phyloP scores from a whole-genome alignment of 2,888 invertebrate species.

The Tachystola acroxantha region DNA sequence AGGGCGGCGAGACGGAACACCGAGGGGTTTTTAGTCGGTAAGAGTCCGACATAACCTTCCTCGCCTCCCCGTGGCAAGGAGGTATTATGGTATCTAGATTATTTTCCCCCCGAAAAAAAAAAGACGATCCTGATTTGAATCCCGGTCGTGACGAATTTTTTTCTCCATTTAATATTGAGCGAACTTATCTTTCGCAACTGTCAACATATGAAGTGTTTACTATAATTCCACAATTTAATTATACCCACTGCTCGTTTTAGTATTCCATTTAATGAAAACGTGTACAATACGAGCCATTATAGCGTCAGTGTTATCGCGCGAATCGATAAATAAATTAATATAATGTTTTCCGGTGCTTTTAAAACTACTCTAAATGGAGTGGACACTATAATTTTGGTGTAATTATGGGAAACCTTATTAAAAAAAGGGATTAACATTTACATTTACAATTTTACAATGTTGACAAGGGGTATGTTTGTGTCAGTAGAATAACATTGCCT shows the following conservation, averaged over 20 bases:
- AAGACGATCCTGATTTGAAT: too few species aligned
- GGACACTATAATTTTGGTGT: conserved; percentile 1
- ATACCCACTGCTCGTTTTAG: neutral
- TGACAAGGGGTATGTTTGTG: conserved; percentile 2
- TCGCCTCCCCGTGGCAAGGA: too few species aligned
- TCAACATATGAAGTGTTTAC: neutral
- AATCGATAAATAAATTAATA: conserved; percentile 3
- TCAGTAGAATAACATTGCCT: neutral
- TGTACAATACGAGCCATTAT: neutral
- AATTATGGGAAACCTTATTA: conserved; percentile 1
- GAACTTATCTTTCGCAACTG: too few species aligned
- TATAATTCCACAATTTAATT: neutral
- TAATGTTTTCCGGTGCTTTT: neutral
- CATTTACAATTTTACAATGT: too few species aligned
- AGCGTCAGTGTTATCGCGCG: neutral
- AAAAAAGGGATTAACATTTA: conserved; percentile 1
- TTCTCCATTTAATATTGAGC: too few species aligned
- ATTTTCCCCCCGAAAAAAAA: too few species aligned
- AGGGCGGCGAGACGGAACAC: too few species aligned
- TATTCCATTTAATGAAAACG: neutral
- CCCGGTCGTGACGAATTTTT: too few species aligned
- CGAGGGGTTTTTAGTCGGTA: too few species aligned
- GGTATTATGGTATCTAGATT: too few species aligned
- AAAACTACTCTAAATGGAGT: neutral
- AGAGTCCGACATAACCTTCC: too few species aligned